Evolutionary conservation across 2,797 vertebrate genomes (phyloP).

Genomic region (Tiaroga cobitis): DNA sequence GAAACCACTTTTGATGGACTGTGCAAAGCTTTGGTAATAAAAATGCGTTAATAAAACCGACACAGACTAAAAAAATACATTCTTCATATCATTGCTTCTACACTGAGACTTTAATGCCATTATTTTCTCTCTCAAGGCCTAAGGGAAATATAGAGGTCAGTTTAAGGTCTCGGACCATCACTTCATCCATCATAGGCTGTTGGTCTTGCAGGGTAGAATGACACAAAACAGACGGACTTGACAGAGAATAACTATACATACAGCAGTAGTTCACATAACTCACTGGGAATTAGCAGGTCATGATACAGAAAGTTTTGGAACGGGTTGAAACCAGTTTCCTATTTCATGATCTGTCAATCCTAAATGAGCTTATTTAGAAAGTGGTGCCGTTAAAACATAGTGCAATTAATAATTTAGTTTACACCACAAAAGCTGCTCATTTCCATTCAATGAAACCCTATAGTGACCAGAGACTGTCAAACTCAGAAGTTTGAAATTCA

Average conservation of each 20-base stretch:
- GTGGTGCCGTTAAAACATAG: too few relatives aligned
- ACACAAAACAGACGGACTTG: neutral
- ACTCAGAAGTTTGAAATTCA: too few relatives aligned
- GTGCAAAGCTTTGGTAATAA: neutral
- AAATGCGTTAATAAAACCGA: neutral
- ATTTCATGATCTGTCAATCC: too few relatives aligned
- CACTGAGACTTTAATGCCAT: neutral
- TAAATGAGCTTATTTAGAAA: too few relatives aligned
- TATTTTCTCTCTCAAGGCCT: neutral
- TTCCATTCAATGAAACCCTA: too few relatives aligned
- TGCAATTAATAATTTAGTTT: too few relatives aligned
- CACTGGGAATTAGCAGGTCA: neutral
- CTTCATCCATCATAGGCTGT: neutral
- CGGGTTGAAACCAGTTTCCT: neutral
- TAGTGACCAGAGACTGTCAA: too few relatives aligned
- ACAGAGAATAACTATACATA: neutral
- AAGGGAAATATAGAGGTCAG: constrained; percentile 1
- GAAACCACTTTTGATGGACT: neutral
- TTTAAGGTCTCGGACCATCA: neutral
- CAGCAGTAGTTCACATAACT: neutral
- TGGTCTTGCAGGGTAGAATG: neutral
- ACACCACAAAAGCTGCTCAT: too few relatives aligned
- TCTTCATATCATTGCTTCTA: neutral
- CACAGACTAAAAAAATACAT: neutral
- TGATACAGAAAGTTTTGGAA: neutral